Conservation (phyloP, 2,797 vertebrate genomes). For the Myotis myotis region DNA sequence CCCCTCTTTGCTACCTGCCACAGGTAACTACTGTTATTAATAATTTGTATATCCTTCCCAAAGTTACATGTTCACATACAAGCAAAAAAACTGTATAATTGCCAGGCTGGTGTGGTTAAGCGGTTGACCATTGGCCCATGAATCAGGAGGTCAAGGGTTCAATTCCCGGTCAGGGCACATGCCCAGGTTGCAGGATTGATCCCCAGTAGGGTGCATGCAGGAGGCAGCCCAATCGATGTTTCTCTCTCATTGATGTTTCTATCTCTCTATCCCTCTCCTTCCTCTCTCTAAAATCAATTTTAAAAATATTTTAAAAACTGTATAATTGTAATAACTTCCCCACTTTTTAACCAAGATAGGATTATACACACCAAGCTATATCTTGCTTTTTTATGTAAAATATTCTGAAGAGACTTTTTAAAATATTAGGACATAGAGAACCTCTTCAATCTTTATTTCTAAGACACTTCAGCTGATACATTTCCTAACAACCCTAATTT, state of each 20-base stretch:
- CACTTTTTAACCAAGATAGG: neutral
- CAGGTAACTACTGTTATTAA: neutral
- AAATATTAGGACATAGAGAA: neutral
- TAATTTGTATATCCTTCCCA: neutral
- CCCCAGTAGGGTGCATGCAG: too few relatives aligned
- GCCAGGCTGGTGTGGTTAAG: too few relatives aligned
- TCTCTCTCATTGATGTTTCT: too few relatives aligned
- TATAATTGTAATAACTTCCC: neutral
- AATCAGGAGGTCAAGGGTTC: too few relatives aligned
- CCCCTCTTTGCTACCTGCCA: neutral
- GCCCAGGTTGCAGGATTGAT: too few relatives aligned
- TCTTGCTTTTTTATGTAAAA: neutral
- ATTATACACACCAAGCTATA: neutral
- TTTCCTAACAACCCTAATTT: constrained; percentile 19
- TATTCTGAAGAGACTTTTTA: neutral
- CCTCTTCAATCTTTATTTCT: neutral
- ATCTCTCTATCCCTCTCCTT: neutral
- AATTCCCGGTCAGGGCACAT: too few relatives aligned
- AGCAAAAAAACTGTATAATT: neutral
- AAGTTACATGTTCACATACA: neutral
- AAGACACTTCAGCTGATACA: neutral
- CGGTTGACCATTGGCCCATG: too few relatives aligned
- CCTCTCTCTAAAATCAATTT: neutral
- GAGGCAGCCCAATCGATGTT: too few relatives aligned
- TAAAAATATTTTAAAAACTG: neutral